Evolutionary conservation across 2,797 vertebrate genomes (phyloP).

Genomic region (Enteromius treurensis): DNA sequence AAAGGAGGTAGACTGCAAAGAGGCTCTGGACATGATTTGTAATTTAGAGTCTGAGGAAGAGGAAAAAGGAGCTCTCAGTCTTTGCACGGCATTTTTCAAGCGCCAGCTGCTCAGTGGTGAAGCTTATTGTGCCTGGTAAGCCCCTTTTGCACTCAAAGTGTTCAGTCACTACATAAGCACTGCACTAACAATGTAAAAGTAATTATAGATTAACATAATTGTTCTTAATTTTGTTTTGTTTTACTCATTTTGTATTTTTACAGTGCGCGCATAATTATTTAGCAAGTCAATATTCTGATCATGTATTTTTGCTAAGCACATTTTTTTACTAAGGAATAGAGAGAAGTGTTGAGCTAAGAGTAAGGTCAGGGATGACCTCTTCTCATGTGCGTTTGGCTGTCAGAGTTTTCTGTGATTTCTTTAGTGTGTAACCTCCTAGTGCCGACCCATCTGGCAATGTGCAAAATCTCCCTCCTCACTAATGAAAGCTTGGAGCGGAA

Average conservation of each 20-base stretch:
- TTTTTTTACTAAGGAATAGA: no score
- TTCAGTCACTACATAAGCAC: background rate
- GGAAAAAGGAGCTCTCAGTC: slow-evolving; percentile 92
- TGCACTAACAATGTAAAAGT: background rate
- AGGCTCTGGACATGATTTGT: slow-evolving; percentile 99
- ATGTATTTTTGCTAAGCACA: background rate
- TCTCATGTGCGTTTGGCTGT: no score
- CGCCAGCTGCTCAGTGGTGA: slow-evolving; percentile 97
- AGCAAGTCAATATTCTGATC: background rate
- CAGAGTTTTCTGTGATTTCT: no score
- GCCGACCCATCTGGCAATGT: no score
- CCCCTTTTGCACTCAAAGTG: slow-evolving; percentile 37
- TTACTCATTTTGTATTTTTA: background rate
- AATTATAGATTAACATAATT: background rate
- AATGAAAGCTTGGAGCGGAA: no score
- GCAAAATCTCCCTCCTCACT: no score
- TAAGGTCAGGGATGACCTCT: no score
- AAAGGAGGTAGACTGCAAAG: slow-evolving; percentile 94
- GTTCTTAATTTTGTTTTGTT: background rate
- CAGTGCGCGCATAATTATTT: background rate
- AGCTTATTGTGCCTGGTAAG: slow-evolving; percentile 99
- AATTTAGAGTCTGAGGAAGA: slow-evolving; percentile 98
- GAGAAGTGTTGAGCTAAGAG: no score
- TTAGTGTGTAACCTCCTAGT: no score
- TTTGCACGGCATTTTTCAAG: slow-evolving; percentile 96